These are phyloP conservation scores for Spodoptera litura DNA, from an alignment of 1,140 invertebrate genomes.

Conservation along the genomic window DNA sequence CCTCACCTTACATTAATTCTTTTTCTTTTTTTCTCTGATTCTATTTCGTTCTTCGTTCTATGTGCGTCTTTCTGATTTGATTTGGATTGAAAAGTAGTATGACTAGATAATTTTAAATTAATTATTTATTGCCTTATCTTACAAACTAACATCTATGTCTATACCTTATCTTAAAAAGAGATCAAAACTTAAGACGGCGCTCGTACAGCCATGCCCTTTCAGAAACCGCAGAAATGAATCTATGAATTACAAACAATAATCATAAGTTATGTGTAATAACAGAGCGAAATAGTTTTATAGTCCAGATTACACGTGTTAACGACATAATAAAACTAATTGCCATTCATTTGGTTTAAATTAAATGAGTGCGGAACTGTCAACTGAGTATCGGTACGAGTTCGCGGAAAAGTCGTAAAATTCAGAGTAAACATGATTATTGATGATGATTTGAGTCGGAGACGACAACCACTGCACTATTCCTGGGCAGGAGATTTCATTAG, in stretches of 20 bases:
- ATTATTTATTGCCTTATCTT: too few species aligned
- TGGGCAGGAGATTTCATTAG: background rate
- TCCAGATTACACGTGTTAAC: conserved; percentile 30
- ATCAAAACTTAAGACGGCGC: too few species aligned
- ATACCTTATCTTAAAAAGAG: too few species aligned
- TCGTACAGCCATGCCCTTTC: too few species aligned
- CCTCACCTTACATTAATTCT: too few species aligned
- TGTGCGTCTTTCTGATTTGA: too few species aligned
- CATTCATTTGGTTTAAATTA: conserved; percentile 5
- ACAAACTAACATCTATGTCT: too few species aligned
- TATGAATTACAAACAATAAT: background rate
- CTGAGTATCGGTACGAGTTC: background rate
- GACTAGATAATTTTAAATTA: too few species aligned
- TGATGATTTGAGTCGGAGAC: background rate
- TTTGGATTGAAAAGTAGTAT: too few species aligned
- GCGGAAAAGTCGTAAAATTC: conserved; percentile 22
- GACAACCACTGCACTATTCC: background rate
- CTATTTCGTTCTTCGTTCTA: too few species aligned
- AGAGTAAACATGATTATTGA: conserved; percentile 22
- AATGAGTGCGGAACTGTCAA: background rate
- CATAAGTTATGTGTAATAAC: too few species aligned
- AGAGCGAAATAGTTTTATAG: conserved; percentile 15
- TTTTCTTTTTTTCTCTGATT: too few species aligned
- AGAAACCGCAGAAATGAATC: background rate
- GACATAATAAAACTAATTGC: conserved; percentile 29